A percentile compares a stretch with the other conserved stretches of the same genome.
Evolutionary conservation across 1,140 invertebrate genomes (phyloP).

Genomic region (Aphis craccivora): DNA sequence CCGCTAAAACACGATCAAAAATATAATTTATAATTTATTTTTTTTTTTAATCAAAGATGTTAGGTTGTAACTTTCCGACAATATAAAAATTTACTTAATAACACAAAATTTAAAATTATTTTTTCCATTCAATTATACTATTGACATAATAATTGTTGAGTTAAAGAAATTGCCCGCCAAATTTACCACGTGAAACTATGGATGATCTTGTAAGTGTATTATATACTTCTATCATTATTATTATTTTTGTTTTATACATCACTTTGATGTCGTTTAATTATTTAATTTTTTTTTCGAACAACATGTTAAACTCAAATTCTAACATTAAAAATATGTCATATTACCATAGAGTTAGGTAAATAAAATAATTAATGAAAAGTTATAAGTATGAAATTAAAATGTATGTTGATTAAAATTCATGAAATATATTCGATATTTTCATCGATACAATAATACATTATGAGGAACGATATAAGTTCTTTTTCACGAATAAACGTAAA

Average conservation of each 20-base stretch:
- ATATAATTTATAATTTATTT: neutral
- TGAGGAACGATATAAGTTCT: neutral
- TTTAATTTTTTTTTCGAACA: neutral
- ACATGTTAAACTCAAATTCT: neutral
- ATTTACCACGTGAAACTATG: slow-evolving; percentile 23
- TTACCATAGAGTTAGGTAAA: neutral
- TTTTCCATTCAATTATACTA: neutral
- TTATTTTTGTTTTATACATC: neutral
- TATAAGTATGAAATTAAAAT: neutral
- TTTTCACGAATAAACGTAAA: neutral
- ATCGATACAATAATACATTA: too few species aligned
- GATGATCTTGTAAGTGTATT: slow-evolving; percentile 41
- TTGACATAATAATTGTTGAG: neutral
- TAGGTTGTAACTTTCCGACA: neutral
- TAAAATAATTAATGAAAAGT: neutral
- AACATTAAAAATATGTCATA: neutral
- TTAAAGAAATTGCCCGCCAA: neutral
- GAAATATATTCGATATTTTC: neutral
- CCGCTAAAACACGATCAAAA: neutral
- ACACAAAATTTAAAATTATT: neutral
- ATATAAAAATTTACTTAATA: neutral
- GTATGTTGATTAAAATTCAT: neutral
- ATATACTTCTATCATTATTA: neutral
- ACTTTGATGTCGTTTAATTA: neutral
- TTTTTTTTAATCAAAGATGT: neutral